Percentiles rank a stretch among this genome's conserved stretches.
These are phyloP conservation scores for Melanargia galathea DNA, from an alignment of 2,888 invertebrate genomes.

Conservation along the genomic window DNA sequence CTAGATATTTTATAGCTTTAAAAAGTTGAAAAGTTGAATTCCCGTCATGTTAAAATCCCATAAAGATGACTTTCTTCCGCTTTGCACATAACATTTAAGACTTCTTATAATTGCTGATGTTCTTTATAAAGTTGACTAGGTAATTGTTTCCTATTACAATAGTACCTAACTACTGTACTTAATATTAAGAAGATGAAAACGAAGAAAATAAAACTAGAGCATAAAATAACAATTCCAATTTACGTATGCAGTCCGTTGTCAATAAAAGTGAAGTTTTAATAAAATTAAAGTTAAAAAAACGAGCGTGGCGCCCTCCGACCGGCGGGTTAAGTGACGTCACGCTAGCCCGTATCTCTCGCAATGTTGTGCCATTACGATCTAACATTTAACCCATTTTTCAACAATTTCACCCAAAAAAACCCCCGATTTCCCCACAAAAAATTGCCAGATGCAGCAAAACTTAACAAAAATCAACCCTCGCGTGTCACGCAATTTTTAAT, in stretches of 20 bases:
- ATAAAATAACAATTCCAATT: conserved; percentile 1
- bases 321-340: conserved; percentile 61
- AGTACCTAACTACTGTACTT: too few species aligned
- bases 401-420: conserved; percentile 62
- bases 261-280: conserved; percentile 32
- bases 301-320: conserved; percentile 51
- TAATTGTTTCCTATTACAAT: too few species aligned
- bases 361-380: conserved; percentile 68
- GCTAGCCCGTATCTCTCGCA: conserved; percentile 53
- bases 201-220: background rate
- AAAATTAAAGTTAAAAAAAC: conserved; percentile 39
- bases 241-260: background rate
- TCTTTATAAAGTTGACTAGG: too few species aligned
- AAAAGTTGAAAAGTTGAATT: too few species aligned
- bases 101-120: too few species aligned
- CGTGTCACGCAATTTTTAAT: conserved; percentile 65
- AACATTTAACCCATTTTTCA: conserved; percentile 79
- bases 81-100: too few species aligned
- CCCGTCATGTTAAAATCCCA: too few species aligned
- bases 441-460: conserved; percentile 71
- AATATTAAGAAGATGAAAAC: background rate
- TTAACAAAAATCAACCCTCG: conserved; percentile 56
- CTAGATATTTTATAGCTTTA: too few species aligned
- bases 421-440: conserved; percentile 57
- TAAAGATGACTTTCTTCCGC: too few species aligned